A percentile compares a stretch with the other conserved stretches of the same genome.
phyloP scores from a whole-genome alignment of 2,888 invertebrate species.

The Mythimna albipuncta region DNA sequence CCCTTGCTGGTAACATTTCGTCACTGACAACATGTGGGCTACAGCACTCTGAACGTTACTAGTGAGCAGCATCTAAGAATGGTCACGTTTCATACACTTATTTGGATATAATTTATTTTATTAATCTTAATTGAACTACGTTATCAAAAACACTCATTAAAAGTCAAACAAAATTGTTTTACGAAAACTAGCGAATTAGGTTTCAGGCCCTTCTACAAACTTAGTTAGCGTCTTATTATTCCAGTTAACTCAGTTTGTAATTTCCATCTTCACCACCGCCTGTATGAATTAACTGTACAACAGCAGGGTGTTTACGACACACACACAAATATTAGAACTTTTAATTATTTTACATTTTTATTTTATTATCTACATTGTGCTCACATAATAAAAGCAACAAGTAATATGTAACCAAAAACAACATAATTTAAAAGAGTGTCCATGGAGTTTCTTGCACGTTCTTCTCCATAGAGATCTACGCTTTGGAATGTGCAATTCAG shows the following conservation, averaged over 20 bases:
- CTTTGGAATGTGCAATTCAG: too few relatives aligned
- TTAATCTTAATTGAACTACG: not conserved
- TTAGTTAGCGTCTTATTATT: slow-evolving; percentile 10
- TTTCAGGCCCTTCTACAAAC: not conserved
- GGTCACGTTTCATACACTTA: not conserved
- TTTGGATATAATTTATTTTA: not conserved
- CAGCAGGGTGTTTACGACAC: slow-evolving; percentile 7
- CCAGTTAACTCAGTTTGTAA: not conserved
- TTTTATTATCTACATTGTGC: too few relatives aligned
- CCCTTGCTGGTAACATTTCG: slow-evolving; percentile 12
- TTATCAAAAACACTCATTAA: not conserved
- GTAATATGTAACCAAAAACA: too few relatives aligned
- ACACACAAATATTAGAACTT: too few relatives aligned
- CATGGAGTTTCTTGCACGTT: too few relatives aligned
- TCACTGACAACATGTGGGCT: slow-evolving; percentile 8
- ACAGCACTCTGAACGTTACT: not conserved
- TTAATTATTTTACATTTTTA: too few relatives aligned
- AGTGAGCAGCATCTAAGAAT: not conserved
- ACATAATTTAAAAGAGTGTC: too few relatives aligned
- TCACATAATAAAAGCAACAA: too few relatives aligned
- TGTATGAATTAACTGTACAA: slow-evolving; percentile 5
- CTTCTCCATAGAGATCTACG: too few relatives aligned
- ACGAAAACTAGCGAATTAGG: not conserved
- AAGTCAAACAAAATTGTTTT: not conserved
- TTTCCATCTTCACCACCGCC: not conserved